Evolutionary conservation across 2,888 invertebrate species (phyloP), one percentile per base, ranked within the genome.

Genomic region (Ophion slaviceki): DNA sequence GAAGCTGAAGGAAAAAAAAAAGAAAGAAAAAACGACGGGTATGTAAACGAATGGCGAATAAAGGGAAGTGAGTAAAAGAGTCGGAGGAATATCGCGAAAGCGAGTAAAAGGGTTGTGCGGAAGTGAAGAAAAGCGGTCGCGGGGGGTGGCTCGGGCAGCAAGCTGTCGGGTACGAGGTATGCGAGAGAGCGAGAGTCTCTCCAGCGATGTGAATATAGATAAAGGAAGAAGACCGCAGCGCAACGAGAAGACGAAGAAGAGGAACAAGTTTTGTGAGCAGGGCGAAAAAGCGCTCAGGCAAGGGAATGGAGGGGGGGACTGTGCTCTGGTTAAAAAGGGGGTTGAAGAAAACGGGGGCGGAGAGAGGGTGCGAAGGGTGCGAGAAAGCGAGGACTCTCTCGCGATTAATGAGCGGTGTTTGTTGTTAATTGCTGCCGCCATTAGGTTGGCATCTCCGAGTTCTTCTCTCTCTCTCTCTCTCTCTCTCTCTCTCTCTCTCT

Each of bases 381-480:
- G 85, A 87, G 87, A 89, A 88, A 89, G 88, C 85, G 88, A 89
- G 83, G 84, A 87, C 87, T 90, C 92, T 91, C 89, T 90, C 89
- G 92, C 93, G 92, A 93, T 94, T 94, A 94, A 94, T 93, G 94
- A 94, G 93, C 93, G 93, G 93, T 93, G 93, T 93, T 94, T 94
- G 94, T 93, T 93, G 94, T 93, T 94, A 94, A 93, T 93, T 94
- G 93, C 94, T 93, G 91, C 92, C 92, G 92, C 93, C 94, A 93
- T 94, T 94, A 93, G 92, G 93, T 93, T 93, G 91, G 91, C 92
- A 93, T 93, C 93, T 91, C 78, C 82, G 59, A 64, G 76, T 75
- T 84, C 66, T 74, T 76, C 79, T 74, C 85, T 47, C 82, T 57
- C 82, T 81, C 59, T 70, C 45, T 82, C 61, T 47, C 28, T 80